phyloP scores from a whole-genome alignment of 2,888 invertebrate species.

The Bellardia bayeri region DNA sequence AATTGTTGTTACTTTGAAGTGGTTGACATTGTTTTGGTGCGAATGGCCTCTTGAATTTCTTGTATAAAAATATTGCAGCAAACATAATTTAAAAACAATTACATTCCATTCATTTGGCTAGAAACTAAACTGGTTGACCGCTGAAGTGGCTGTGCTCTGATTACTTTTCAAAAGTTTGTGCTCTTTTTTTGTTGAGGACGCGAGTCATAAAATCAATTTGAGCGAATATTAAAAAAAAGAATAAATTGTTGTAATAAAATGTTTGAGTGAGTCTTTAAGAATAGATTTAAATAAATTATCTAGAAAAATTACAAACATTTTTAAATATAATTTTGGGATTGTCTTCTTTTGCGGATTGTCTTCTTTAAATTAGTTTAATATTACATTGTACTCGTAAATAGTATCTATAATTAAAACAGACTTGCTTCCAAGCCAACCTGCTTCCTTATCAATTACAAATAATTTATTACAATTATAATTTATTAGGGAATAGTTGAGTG shows the following conservation, averaged over 20 bases:
- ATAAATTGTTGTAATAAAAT: background rate
- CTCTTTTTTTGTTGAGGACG: background rate
- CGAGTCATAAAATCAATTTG: constrained; percentile 6
- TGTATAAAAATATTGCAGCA: background rate
- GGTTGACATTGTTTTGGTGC: constrained; percentile 54
- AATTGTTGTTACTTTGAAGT: constrained; percentile 44
- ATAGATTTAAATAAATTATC: no score
- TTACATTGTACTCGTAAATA: no score
- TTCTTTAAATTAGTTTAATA: no score
- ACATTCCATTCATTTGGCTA: background rate
- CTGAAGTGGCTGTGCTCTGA: constrained; percentile 46
- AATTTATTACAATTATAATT: no score
- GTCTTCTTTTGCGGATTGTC: no score
- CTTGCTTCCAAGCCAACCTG: no score
- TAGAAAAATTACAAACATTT: no score
- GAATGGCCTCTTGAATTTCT: constrained; percentile 23
- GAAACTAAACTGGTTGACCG: constrained; percentile 50
- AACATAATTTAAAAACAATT: constrained; percentile 29
- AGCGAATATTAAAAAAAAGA: background rate
- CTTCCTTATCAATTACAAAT: no score
- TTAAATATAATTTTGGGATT: no score
- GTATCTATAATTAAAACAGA: no score
- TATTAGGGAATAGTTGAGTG: no score
- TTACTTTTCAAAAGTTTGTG: constrained; percentile 34
- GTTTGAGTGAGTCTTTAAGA: background rate